Conservation (phyloP, 2,888 invertebrate species). For the Corbicula japonica region DNA sequence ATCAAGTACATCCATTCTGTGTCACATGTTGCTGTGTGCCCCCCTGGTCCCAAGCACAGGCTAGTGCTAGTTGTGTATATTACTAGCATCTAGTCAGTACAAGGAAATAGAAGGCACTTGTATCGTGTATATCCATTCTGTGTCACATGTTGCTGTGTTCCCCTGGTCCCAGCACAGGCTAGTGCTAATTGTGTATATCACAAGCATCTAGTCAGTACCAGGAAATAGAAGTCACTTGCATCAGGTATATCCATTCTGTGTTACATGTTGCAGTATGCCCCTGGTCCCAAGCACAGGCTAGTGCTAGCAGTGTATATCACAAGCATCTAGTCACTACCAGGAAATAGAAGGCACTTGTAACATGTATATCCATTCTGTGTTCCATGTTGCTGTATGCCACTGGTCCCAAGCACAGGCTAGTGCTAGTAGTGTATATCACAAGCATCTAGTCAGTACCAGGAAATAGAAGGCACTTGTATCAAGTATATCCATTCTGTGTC, state of each 20-base stretch:
- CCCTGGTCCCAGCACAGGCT: slow-evolving; percentile 21
- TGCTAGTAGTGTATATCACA: slow-evolving; percentile 26
- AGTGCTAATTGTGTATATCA: slow-evolving; percentile 30
- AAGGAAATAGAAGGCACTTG: slow-evolving; percentile 19
- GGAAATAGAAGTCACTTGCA: neutral
- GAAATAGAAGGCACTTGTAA: slow-evolving; percentile 16
- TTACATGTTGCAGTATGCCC: neutral
- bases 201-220: slow-evolving; percentile 24
- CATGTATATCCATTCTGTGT: neutral
- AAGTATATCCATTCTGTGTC: neutral
- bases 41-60: slow-evolving; percentile 39
- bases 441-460: slow-evolving; percentile 11
- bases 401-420: slow-evolving; percentile 41
- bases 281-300: slow-evolving; percentile 43
- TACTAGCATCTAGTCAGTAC: slow-evolving; percentile 39
- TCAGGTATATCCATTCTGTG: neutral
- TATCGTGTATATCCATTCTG: neutral
- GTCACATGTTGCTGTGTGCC: slow-evolving; percentile 1
- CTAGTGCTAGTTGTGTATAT: slow-evolving; percentile 40
- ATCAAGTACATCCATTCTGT: slow-evolving; percentile 10
- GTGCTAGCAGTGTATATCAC: slow-evolving; percentile 34
- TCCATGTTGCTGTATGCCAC: slow-evolving; percentile 8
- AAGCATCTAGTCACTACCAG: slow-evolving; percentile 20
- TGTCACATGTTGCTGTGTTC: neutral
- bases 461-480: neutral